These are phyloP conservation scores for Hydropsyche betteni DNA, from an alignment of 2,888 invertebrate species.

Conservation along the genomic window DNA sequence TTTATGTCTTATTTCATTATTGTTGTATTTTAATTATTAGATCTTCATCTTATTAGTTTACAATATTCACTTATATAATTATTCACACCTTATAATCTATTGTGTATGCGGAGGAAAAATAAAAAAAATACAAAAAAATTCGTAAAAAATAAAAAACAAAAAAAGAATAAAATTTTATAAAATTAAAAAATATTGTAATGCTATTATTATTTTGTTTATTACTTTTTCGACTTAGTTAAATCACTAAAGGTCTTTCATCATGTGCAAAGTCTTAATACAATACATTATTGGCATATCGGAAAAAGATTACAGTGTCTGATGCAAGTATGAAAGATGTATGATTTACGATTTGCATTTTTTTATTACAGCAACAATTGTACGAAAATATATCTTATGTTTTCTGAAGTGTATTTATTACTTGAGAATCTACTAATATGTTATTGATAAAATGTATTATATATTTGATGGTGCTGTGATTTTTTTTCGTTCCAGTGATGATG, in stretches of 20 bases:
- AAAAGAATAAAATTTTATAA: constrained; percentile 49
- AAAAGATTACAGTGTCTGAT: constrained; percentile 19
- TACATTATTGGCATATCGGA: constrained; percentile 23
- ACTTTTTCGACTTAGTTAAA: background rate
- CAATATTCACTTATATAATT: constrained; percentile 27
- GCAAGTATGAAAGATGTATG: background rate
- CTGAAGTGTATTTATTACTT: background rate
- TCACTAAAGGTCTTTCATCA: constrained; percentile 32
- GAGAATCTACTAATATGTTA: constrained; percentile 2
- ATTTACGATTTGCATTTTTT: constrained; percentile 11
- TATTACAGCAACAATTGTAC: background rate
- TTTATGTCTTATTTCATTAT: background rate
- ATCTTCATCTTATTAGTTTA: constrained; percentile 17
- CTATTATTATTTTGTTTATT: constrained; percentile 31
- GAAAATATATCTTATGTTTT: constrained; percentile 3
- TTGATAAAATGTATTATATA: constrained; percentile 21
- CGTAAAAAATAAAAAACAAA: constrained; percentile 47
- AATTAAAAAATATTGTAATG: constrained; percentile 44
- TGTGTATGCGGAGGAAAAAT: constrained; percentile 41
- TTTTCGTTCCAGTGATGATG: background rate
- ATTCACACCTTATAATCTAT: constrained; percentile 27
- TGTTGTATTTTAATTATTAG: constrained; percentile 15
- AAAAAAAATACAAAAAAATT: constrained; percentile 41
- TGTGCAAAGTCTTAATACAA: background rate
- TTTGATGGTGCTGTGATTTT: constrained; percentile 24